Evolutionary conservation across 2,113 vertebrate species (phyloP).

Genomic region (Mohoua ochrocephala): DNA sequence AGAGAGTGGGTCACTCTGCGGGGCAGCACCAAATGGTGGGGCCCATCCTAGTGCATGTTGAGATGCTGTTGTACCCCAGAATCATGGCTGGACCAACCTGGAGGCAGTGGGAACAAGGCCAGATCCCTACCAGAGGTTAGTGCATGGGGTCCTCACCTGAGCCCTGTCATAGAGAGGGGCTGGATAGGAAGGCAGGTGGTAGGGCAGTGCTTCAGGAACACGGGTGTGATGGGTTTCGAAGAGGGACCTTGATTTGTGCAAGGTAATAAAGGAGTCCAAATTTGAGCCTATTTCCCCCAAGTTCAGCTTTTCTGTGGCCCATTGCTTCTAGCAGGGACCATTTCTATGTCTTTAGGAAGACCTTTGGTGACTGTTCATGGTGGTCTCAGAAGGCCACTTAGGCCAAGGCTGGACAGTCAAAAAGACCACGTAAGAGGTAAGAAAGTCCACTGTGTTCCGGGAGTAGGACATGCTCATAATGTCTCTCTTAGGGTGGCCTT

Average conservation of each 20-base stretch:
- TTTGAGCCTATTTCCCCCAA: neutral
- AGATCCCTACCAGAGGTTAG: neutral
- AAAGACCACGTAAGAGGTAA: neutral
- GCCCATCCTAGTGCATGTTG: neutral
- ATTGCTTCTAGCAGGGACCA: neutral
- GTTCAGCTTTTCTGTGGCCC: neutral
- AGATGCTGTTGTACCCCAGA: neutral
- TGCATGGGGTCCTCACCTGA: neutral
- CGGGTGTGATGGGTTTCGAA: neutral
- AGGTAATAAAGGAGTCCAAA: neutral
- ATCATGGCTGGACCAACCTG: neutral
- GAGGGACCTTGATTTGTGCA: neutral
- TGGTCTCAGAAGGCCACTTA: neutral
- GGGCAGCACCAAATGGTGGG: neutral
- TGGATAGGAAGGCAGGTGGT: neutral
- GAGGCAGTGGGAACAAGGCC: neutral
- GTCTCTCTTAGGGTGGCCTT: neutral
- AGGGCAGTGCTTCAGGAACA: neutral
- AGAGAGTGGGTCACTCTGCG: neutral
- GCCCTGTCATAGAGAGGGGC: neutral
- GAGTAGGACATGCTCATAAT: neutral
- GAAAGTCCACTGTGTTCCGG: neutral
- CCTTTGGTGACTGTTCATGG: neutral
- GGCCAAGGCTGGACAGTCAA: neutral
- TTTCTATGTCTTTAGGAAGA: neutral